Conservation (phyloP, 2,113 vertebrate species). For the Odocoileus hemionus region DNA sequence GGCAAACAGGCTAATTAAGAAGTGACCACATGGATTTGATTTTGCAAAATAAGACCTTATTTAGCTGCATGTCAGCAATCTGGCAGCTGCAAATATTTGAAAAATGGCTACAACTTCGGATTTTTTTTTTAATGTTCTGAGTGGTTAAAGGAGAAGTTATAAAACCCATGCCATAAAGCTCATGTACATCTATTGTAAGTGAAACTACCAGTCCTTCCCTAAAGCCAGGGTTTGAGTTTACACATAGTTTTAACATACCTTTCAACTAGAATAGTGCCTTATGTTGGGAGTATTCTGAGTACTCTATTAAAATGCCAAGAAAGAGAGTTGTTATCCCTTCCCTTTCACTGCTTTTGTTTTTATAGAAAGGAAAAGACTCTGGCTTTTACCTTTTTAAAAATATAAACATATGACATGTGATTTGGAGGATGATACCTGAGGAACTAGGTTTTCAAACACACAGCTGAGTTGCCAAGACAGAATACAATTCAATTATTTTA, state of each 20-base stretch:
- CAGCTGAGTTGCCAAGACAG: not conserved
- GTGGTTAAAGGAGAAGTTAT: not conserved
- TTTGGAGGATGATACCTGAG: not conserved
- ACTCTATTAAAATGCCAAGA: conserved; percentile 38
- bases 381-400: conserved; percentile 18
- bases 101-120: not conserved
- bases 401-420: conserved; percentile 14
- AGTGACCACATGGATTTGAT: not conserved
- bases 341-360: not conserved
- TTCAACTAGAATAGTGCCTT: not conserved
- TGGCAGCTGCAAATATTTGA: not conserved
- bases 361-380: conserved; percentile 45
- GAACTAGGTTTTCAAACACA: conserved; percentile 1
- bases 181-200: not conserved
- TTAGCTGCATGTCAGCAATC: not conserved
- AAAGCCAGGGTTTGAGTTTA: not conserved
- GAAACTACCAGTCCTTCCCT: not conserved
- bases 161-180: not conserved
- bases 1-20: not conserved
- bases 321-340: conserved; percentile 11
- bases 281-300: not conserved
- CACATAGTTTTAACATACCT: not conserved
- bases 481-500: not conserved
- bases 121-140: not conserved
- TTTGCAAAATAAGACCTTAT: not conserved